phyloP scores from a whole-genome alignment of 2,797 vertebrate genomes.

The Phrynocephalus guinanensis region DNA sequence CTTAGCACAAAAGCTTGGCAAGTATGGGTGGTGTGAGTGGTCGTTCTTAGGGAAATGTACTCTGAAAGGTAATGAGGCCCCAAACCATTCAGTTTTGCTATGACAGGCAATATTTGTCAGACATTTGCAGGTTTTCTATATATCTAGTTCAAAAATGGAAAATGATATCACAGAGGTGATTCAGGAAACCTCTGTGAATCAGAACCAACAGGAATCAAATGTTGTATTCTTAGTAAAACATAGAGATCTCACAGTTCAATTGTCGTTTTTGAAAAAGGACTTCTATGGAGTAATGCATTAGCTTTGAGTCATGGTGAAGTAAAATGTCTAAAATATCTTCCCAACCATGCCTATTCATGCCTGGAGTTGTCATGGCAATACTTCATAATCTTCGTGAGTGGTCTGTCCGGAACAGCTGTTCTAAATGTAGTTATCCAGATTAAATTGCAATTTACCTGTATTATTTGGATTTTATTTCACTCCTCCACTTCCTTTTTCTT shows the following conservation, averaged over 20 bases:
- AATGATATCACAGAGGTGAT: neutral
- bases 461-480: too few species aligned
- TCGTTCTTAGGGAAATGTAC: too few species aligned
- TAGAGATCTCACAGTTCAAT: too few species aligned
- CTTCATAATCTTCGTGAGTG: neutral
- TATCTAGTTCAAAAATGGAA: neutral
- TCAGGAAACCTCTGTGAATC: neutral
- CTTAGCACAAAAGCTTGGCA: too few species aligned
- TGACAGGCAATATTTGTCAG: neutral
- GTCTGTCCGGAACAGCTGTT: neutral
- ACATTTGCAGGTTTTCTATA: neutral
- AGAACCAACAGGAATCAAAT: neutral
- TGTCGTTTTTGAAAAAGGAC: neutral
- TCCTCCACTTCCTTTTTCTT: too few species aligned
- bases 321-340: neutral
- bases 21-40: too few species aligned
- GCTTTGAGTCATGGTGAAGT: neutral
- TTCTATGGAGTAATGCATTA: neutral
- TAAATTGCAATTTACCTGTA: too few species aligned
- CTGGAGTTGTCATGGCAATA: neutral
- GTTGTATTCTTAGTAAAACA: neutral
- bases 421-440: neutral
- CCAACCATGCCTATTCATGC: neutral
- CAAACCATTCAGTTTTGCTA: neutral
- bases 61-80: too few species aligned